Conservation (phyloP, 1,140 invertebrate genomes). For the Drosophila littoralis region DNA sequence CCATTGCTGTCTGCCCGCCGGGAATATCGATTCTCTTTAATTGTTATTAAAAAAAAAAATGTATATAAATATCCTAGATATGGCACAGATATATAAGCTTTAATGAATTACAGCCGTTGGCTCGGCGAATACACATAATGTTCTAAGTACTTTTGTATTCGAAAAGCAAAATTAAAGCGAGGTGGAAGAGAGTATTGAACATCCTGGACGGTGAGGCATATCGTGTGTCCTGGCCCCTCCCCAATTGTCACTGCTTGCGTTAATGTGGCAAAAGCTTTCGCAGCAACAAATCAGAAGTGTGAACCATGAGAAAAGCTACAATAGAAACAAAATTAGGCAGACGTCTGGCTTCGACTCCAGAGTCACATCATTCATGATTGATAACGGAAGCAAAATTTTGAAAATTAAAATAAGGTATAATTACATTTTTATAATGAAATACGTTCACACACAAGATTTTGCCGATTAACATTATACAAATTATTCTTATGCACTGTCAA, state of each 20-base stretch:
- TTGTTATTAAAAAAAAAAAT: conserved; percentile 50
- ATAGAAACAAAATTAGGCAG: conserved; percentile 31
- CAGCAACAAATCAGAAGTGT: conserved; percentile 47
- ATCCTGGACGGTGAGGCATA: conserved; percentile 35
- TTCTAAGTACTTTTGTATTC: conserved; percentile 1
- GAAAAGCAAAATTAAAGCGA: conserved; percentile 30
- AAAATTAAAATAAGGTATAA: background rate
- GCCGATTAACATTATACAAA: too few relatives aligned
- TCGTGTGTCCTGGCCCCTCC: conserved; percentile 32
- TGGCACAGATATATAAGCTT: too few relatives aligned
- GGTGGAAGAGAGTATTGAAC: conserved; percentile 13
- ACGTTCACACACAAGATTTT: too few relatives aligned
- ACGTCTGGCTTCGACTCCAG: background rate
- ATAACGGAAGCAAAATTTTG: background rate
- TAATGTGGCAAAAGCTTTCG: conserved; percentile 66
- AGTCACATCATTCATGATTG: conserved; percentile 25
- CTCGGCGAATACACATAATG: too few relatives aligned
- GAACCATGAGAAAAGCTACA: conserved; percentile 46
- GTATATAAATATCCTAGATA: conserved; percentile 9
- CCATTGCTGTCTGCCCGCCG: background rate
- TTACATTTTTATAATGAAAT: too few relatives aligned
- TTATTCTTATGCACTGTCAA: too few relatives aligned
- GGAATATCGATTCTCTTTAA: conserved; percentile 70
- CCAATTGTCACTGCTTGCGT: conserved; percentile 49
- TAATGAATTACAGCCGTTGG: too few relatives aligned